A percentile compares a stretch with the other conserved stretches of the same genome.
phyloP scores from a whole-genome alignment of 2,797 vertebrate species.

The Halcyon badia region DNA sequence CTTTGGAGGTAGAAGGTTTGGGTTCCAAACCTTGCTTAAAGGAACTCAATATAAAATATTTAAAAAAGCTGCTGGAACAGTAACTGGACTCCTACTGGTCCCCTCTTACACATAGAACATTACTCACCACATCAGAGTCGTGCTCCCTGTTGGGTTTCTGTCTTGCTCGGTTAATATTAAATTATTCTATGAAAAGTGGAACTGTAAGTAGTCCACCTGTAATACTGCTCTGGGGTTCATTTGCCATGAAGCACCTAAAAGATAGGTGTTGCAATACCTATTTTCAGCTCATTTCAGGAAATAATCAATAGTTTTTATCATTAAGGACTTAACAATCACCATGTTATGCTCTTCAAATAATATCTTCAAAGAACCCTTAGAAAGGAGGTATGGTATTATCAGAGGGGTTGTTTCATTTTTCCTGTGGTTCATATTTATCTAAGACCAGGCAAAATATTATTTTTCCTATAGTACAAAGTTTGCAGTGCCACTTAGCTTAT shows the following conservation, averaged over 20 bases:
- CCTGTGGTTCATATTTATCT: not conserved
- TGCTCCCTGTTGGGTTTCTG: not conserved
- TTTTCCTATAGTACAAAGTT: not conserved
- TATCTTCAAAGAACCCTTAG: not conserved
- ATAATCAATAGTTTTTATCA: conserved; percentile 4
- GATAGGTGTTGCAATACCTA: not conserved
- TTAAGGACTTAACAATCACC: not conserved
- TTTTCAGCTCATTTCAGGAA: not conserved
- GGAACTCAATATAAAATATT: not conserved
- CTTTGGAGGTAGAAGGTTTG: not conserved
- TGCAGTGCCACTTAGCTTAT: not conserved
- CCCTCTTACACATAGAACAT: not conserved
- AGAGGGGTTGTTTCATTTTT: not conserved
- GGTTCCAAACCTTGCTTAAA: conserved; percentile 12
- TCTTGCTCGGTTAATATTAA: conserved; percentile 21
- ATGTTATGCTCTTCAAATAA: not conserved
- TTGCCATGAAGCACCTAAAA: not conserved
- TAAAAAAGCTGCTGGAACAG: not conserved
- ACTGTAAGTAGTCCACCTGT: not conserved
- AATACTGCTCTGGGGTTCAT: conserved; percentile 1
- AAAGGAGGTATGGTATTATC: not conserved
- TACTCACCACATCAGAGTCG: not conserved
- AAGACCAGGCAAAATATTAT: not conserved
- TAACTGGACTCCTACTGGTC: not conserved
- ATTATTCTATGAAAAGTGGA: not conserved